Evolutionary conservation across 2,113 vertebrate species (phyloP).

Genomic region (Dinomys branickii): DNA sequence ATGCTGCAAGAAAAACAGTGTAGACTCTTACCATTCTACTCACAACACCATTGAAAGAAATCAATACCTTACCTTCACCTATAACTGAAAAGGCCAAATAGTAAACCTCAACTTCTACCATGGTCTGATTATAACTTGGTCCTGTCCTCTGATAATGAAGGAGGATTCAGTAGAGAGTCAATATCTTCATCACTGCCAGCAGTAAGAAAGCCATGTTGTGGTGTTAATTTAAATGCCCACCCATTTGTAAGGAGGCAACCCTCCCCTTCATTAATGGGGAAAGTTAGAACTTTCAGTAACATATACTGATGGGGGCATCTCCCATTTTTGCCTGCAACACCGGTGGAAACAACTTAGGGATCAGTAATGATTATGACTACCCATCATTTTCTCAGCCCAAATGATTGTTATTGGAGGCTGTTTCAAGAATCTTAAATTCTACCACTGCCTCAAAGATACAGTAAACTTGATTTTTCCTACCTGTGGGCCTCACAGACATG

Average conservation of each 20-base stretch:
- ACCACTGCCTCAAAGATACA: not conserved
- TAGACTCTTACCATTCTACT: not conserved
- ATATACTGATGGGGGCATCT: not conserved
- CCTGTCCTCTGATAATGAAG: not conserved
- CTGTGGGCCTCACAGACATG: not conserved
- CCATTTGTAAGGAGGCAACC: not conserved
- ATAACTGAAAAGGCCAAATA: not conserved
- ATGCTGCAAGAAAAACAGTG: not conserved
- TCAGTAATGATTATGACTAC: not conserved
- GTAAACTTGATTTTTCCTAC: not conserved
- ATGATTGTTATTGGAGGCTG: not conserved
- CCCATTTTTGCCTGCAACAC: not conserved
- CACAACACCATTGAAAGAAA: not conserved
- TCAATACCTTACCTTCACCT: not conserved
- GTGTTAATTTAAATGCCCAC: not conserved
- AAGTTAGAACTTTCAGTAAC: not conserved
- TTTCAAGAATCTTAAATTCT: not conserved
- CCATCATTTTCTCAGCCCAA: not conserved
- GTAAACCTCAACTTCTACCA: not conserved
- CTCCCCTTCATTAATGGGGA: not conserved
- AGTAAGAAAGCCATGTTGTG: not conserved
- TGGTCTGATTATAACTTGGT: not conserved
- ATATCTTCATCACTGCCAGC: not conserved
- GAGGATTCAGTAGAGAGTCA: not conserved
- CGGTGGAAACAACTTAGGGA: not conserved